These are phyloP conservation scores for Paedocypris sp. DNA, from an alignment of 2,113 vertebrate genomes.

Conservation along the genomic window DNA sequence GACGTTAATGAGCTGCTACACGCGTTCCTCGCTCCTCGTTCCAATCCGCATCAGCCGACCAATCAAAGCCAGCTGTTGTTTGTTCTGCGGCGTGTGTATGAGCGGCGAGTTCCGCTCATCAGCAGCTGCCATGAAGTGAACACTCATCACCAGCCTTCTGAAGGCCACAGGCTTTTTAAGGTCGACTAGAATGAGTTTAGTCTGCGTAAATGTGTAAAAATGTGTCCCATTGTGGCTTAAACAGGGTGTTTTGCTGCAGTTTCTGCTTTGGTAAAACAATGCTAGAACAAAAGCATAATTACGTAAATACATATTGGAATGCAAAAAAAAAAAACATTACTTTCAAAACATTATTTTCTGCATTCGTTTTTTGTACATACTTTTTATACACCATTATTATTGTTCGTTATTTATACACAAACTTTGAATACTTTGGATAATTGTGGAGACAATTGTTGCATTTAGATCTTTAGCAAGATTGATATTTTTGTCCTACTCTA, in stretches of 20 bases:
- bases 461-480: no score
- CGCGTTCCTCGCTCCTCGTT: not conserved
- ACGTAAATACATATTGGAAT: no score
- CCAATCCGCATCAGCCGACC: not conserved
- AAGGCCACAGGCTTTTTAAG: not conserved
- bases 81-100: constrained; percentile 5
- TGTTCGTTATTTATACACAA: no score
- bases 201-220: not conserved
- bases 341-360: no score
- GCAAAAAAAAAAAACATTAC: no score
- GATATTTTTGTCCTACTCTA: no score
- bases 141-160: not conserved
- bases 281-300: no score
- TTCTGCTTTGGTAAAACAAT: not conserved
- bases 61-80: constrained; percentile 26
- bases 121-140: constrained; percentile 2
- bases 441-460: no score
- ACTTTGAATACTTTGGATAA: no score
- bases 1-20: constrained; percentile 8
- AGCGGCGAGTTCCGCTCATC: constrained; percentile 7
- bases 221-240: not conserved
- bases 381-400: no score
- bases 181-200: not conserved
- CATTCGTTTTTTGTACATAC: no score
- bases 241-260: not conserved